phyloP scores from a whole-genome alignment of 1,140 invertebrate species.

The Sitodiplosis mosellana region DNA sequence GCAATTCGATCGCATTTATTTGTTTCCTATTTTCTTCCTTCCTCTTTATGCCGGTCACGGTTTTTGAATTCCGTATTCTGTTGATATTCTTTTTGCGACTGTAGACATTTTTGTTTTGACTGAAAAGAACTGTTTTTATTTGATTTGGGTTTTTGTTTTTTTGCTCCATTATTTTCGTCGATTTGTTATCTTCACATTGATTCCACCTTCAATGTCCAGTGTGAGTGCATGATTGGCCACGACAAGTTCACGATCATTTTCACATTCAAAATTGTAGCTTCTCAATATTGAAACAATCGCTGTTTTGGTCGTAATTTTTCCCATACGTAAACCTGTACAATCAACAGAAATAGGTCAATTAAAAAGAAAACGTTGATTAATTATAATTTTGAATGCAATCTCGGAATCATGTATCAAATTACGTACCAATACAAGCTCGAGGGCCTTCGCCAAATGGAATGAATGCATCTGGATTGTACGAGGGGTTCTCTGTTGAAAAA shows the following conservation, averaged over 20 bases:
- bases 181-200: neutral
- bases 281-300: neutral
- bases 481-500: slow-evolving; percentile 30
- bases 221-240: neutral
- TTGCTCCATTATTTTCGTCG: too few relatives aligned
- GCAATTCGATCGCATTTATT: too few relatives aligned
- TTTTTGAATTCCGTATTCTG: too few relatives aligned
- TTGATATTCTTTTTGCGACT: too few relatives aligned
- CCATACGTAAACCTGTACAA: neutral
- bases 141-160: too few relatives aligned
- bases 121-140: too few relatives aligned
- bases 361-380: neutral
- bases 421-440: slow-evolving; percentile 40
- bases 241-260: neutral
- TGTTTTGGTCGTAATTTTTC: neutral
- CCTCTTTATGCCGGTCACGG: too few relatives aligned
- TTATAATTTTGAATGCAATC: neutral
- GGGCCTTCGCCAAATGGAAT: slow-evolving; percentile 50
- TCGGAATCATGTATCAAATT: neutral
- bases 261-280: neutral
- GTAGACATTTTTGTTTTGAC: too few relatives aligned
- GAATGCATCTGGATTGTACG: slow-evolving; percentile 25
- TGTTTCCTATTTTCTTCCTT: too few relatives aligned
- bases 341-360: neutral
- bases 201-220: neutral